A percentile compares a stretch with the other conserved stretches of the same genome.
phyloP scores from a whole-genome alignment of 2,113 vertebrate genomes.

The Alligator mississippiensis region DNA sequence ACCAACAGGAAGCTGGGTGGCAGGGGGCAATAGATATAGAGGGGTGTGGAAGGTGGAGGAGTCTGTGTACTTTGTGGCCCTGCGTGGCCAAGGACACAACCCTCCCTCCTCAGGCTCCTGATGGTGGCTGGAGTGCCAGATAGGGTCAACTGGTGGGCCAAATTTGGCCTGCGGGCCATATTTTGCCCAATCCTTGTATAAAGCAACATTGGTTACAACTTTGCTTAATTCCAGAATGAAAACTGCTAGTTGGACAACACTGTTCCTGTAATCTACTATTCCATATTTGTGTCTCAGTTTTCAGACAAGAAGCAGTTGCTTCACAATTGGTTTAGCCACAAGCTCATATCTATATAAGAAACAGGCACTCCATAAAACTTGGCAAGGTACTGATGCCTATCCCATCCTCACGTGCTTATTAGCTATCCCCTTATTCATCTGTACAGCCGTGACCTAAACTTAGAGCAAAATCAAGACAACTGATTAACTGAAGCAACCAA shows the following conservation, averaged over 20 bases:
- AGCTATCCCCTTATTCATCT: background rate
- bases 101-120: too few species aligned
- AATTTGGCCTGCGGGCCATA: too few species aligned
- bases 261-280: background rate
- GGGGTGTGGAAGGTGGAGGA: too few species aligned
- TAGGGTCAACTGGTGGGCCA: too few species aligned
- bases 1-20: too few species aligned
- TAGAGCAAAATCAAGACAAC: background rate
- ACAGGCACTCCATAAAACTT: background rate
- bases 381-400: background rate
- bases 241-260: background rate
- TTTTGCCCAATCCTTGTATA: background rate
- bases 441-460: background rate
- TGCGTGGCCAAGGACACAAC: background rate
- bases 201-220: background rate
- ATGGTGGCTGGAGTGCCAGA: too few species aligned
- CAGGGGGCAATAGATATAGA: too few species aligned
- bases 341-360: background rate
- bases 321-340: background rate
- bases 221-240: background rate
- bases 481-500: background rate
- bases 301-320: background rate
- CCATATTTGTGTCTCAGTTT: too few species aligned
- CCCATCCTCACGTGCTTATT: background rate
- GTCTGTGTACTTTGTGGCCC: too few species aligned